Evolutionary conservation across 2,888 invertebrate species (phyloP).

Genomic region (Morpho helenor): DNA sequence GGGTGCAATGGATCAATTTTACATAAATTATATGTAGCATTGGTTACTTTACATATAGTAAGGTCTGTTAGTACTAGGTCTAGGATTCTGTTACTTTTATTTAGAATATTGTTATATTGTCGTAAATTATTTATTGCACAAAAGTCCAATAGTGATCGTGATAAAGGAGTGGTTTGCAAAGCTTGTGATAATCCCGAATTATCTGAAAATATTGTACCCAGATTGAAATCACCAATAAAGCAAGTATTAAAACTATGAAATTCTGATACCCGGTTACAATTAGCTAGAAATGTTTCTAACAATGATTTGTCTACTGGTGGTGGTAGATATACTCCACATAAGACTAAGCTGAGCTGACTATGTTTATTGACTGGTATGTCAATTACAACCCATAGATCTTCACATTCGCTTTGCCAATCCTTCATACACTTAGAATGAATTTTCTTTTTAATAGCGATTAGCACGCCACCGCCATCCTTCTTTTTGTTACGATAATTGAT

Average conservation of each 20-base stretch:
- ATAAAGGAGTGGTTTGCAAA: not conserved
- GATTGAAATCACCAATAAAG: slow-evolving; percentile 9
- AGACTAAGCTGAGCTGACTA: not conserved
- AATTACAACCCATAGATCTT: not conserved
- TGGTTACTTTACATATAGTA: not conserved
- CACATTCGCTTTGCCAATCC: not conserved
- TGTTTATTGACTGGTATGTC: not conserved
- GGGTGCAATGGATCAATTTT: not conserved
- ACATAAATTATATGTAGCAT: not conserved
- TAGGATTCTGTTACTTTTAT: not conserved
- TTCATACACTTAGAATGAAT: not conserved
- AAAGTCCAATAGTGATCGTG: slow-evolving; percentile 1
- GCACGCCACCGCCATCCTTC: not conserved
- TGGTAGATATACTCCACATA: slow-evolving; percentile 7
- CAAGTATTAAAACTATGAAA: not conserved
- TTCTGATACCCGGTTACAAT: not conserved
- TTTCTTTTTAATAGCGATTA: not conserved
- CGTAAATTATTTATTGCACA: slow-evolving; percentile 2
- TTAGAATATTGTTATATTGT: slow-evolving; percentile 4
- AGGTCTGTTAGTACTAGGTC: not conserved
- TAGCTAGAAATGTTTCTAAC: not conserved
- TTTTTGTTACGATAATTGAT: not conserved
- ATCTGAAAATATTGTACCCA: not conserved
- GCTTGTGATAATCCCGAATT: too few relatives aligned
- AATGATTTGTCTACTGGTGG: slow-evolving; percentile 2